Conservation (phyloP, 2,113 vertebrate species). For the Hydrolagus affinis region DNA sequence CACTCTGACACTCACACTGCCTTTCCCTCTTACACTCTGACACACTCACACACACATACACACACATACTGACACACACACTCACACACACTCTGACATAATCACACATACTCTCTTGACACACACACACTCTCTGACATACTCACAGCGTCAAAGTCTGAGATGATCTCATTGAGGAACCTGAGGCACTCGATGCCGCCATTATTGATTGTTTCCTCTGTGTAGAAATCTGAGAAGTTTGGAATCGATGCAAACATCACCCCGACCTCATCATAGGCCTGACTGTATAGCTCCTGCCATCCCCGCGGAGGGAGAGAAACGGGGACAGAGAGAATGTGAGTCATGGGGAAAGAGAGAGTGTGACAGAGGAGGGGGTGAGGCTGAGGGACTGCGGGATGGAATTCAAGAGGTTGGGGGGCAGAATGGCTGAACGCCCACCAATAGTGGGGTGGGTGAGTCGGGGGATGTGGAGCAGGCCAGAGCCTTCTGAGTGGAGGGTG, state of each 20-base stretch:
- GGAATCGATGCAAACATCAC: constrained; percentile 98
- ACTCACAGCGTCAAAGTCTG: constrained; percentile 89
- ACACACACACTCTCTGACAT: fast-evolving
- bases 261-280: constrained; percentile 89
- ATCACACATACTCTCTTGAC: background rate
- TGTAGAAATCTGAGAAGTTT: constrained; percentile 95
- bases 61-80: too few species aligned
- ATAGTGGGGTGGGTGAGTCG: too few species aligned
- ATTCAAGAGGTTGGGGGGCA: too few species aligned
- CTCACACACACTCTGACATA: too few species aligned
- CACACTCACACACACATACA: too few species aligned
- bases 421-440: background rate
- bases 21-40: background rate
- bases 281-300: constrained; percentile 94
- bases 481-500: background rate
- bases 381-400: too few species aligned
- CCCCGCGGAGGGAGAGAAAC: too few species aligned
- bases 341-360: background rate
- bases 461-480: too few species aligned
- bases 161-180: constrained; percentile 97
- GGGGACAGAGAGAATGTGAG: background rate
- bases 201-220: constrained; percentile 93
- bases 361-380: background rate
- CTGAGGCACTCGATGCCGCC: constrained; percentile 89
- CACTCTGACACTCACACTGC: background rate